Base-by-base conservation (phyloP, 2,113 vertebrate species). In the Lophotis ruficrista region DNA sequence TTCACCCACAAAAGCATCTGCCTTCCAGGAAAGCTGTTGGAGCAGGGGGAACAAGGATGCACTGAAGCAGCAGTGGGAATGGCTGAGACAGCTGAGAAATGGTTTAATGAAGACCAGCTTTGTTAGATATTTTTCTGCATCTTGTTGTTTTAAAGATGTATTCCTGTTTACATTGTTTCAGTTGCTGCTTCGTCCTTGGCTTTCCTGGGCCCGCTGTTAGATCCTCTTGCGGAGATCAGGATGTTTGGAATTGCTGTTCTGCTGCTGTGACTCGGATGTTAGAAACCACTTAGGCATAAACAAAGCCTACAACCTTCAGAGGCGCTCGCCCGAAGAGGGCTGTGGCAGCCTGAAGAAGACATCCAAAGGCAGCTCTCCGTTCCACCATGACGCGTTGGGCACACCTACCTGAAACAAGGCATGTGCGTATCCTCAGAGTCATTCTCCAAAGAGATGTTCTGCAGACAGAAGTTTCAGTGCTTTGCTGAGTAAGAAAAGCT, bases 171-270 rank as follows among this genome's bases (percentile, higher is more conserved):
- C 82, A 83, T 90, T 90, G 50, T 64, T 95, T 72, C 60, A 33
- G 68, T 86, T 78, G 70, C 87, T 93, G 77, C 89, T 81, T 48
- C 0, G 84, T 93, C 96, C 95, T 98, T 97, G 95, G 89, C 91
- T 94, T 90, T 89, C 78, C 87, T 91, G 94, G 87, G 65, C 61
- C 82, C 80, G 5, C 60, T 75, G 57, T 80, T 93, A 90, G 87
- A 89, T 51, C 71, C 30, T 79, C 47, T 91, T 69, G 37, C 33
- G 10, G 57, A 71, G 47, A 89, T 87, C 76, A 96, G 88, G 82
- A 97, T 96, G 66, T 97, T 97, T 97, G 92, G 89, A 95, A 93
- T 87, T 91, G 93, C 90, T 10, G n/a, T 76, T 96, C 88, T 96
- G 83, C 93, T 92, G 65, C 88, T 89, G 24, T 86, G 93, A 87